A percentile compares a stretch with the other conserved stretches of the same genome.
These are phyloP conservation scores for Lepas anatifera DNA, from an alignment of 2,888 invertebrate species.

Conservation along the genomic window DNA sequence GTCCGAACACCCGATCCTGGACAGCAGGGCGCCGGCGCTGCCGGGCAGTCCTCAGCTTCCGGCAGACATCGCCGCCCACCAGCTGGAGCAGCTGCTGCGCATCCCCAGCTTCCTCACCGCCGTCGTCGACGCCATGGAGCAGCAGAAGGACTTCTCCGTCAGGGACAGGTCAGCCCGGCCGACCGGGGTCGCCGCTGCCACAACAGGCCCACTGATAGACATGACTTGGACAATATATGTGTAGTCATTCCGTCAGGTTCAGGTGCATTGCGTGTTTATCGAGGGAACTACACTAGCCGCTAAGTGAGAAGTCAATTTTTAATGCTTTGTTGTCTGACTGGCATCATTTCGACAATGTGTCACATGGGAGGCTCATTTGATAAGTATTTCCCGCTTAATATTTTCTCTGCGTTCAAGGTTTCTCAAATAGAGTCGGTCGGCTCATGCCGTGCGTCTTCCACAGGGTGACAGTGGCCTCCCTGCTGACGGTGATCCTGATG, in stretches of 20 bases:
- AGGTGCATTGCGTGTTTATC: no score
- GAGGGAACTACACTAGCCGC: no score
- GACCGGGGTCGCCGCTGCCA: no score
- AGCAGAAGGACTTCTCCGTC: conserved; percentile 74
- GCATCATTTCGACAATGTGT: no score
- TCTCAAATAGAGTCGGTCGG: no score
- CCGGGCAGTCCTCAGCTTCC: neutral
- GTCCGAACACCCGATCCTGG: conserved; percentile 79
- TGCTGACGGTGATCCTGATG: conserved; percentile 94
- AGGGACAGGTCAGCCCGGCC: neutral
- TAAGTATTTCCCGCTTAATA: no score
- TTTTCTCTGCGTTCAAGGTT: no score
- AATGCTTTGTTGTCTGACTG: no score
- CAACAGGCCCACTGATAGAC: no score
- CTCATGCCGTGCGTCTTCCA: conserved; percentile 26
- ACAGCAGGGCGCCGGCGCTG: conserved; percentile 17
- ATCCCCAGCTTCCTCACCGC: conserved; percentile 88
- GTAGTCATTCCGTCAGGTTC: no score
- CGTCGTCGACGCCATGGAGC: conserved; percentile 88
- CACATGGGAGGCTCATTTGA: neutral
- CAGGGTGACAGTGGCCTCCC: conserved; percentile 91
- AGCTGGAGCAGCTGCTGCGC: conserved; percentile 87
- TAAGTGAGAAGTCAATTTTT: no score
- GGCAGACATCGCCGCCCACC: conserved; percentile 62
- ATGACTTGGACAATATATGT: no score